Conservation (phyloP, 2,113 vertebrate species). For the Leucopsar rothschildi region DNA sequence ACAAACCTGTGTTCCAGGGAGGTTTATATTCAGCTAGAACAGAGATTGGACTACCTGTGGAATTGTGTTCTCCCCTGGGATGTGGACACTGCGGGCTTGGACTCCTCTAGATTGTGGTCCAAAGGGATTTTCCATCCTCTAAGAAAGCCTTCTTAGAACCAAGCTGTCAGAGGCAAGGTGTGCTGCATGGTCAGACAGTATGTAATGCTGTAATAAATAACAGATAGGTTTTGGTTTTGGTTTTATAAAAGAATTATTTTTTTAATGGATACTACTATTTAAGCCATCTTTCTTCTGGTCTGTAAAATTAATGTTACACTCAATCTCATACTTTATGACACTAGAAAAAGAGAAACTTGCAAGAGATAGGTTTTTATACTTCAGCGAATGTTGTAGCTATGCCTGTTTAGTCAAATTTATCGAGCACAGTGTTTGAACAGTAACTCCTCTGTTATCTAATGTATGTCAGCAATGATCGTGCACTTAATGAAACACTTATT, state of each 20-base stretch:
- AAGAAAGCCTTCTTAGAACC: not conserved
- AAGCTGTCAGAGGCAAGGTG: not conserved
- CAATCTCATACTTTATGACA: not conserved
- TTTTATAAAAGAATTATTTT: not conserved
- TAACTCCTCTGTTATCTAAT: not conserved
- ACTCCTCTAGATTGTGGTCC: not conserved
- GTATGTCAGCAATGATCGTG: not conserved
- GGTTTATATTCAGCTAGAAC: not conserved
- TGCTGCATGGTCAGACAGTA: not conserved
- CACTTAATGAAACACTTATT: not conserved
- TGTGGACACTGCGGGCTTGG: not conserved
- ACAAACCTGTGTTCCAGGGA: not conserved
- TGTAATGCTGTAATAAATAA: not conserved
- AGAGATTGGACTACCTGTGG: not conserved
- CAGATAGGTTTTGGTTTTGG: rapidly evolving
- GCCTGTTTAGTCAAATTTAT: not conserved
- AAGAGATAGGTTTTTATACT: not conserved
- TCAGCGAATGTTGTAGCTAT: not conserved
- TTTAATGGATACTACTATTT: not conserved
- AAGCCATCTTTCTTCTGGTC: not conserved
- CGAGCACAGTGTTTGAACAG: not conserved
- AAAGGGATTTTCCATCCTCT: not conserved
- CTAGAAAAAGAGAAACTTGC: not conserved
- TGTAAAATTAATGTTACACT: not conserved
- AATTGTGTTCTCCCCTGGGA: not conserved